Evolutionary conservation across 2,888 invertebrate species (phyloP).

Genomic region (Ptilodon capucinus): DNA sequence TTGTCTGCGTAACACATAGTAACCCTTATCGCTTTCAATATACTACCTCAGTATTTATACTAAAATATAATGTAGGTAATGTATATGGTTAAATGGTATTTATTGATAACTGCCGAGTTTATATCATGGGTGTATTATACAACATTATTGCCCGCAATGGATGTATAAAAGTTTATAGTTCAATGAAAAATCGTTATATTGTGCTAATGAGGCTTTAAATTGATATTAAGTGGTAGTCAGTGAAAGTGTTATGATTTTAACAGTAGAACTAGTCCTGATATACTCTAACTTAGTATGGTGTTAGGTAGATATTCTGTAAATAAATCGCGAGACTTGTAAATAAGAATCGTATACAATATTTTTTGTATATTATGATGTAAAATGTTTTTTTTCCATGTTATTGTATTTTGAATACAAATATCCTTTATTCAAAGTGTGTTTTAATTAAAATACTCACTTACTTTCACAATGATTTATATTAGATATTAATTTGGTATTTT

Average conservation of each 20-base stretch:
- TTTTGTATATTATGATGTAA: constrained; percentile 13
- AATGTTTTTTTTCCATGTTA: constrained; percentile 4
- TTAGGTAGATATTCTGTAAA: constrained; percentile 27
- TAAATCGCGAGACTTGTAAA: constrained; percentile 30
- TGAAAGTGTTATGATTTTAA: not conserved
- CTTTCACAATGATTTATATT: not conserved
- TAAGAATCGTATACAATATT: constrained; percentile 33
- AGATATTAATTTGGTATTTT: constrained; percentile 38
- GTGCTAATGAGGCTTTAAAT: not conserved
- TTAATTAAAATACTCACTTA: constrained; percentile 5
- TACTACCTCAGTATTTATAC: not conserved
- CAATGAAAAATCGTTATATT: no score
- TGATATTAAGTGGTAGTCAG: not conserved
- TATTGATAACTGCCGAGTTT: no score
- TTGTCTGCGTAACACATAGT: no score
- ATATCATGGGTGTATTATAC: no score
- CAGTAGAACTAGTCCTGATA: constrained; percentile 35
- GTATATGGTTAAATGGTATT: not conserved
- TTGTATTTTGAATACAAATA: constrained; percentile 9
- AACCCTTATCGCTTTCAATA: not conserved
- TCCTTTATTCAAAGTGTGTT: constrained; percentile 20
- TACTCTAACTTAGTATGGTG: constrained; percentile 13
- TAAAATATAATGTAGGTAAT: not conserved
- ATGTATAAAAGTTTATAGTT: no score
- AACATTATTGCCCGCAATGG: no score